Evolutionary conservation across 2,797 vertebrate species (phyloP).

Genomic region (Coracias cyanogaster): DNA sequence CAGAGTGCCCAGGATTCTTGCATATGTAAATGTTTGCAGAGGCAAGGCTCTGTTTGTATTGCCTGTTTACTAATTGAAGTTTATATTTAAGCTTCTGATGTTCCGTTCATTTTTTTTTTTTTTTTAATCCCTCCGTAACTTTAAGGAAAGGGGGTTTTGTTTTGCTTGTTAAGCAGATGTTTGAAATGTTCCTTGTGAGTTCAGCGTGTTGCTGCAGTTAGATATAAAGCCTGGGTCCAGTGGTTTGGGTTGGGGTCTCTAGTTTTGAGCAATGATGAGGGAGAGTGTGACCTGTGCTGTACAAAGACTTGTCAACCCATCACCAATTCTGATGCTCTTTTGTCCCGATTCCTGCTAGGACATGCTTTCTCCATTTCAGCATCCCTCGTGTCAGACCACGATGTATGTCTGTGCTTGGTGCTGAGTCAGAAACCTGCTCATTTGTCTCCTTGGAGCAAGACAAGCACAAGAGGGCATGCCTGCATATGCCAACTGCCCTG

Average conservation of each 20-base stretch:
- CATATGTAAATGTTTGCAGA: slow-evolving; percentile 20
- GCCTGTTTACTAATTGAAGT: neutral
- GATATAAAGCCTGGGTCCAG: neutral
- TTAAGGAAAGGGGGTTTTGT: neutral
- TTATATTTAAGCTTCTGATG: slow-evolving; percentile 19
- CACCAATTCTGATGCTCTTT: neutral
- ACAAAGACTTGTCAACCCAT: neutral
- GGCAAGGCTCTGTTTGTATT: neutral
- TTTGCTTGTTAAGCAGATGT: neutral
- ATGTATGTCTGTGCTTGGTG: neutral
- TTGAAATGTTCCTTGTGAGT: neutral
- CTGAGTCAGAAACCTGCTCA: neutral
- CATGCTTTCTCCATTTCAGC: neutral
- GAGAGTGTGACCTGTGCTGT: neutral
- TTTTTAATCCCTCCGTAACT: neutral
- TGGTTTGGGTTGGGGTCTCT: neutral
- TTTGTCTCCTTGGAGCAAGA: neutral
- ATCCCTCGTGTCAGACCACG: neutral
- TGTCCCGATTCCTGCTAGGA: neutral
- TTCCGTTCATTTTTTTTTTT: neutral
- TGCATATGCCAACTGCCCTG: neutral
- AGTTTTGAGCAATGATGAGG: neutral
- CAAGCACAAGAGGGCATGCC: neutral
- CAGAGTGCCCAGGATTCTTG: neutral
- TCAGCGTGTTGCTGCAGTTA: neutral